These are phyloP conservation scores for Hanleya hanleyi DNA, from an alignment of 2,888 invertebrate genomes.

Conservation along the genomic window DNA sequence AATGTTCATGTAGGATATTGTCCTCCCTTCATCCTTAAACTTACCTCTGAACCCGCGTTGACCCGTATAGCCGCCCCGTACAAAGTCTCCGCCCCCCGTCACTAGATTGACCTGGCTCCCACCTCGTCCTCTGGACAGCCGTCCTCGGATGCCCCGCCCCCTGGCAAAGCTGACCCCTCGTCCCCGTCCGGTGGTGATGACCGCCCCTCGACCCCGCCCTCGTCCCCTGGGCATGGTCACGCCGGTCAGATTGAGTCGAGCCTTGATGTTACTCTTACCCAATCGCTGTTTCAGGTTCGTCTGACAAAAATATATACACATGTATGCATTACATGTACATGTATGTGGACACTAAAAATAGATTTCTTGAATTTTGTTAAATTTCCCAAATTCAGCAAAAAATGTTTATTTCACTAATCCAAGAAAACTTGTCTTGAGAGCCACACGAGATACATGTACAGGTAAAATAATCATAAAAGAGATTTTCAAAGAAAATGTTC, in stretches of 20 bases:
- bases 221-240: conserved; percentile 43
- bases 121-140: conserved; percentile 35
- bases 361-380: no score
- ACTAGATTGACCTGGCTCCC: background rate
- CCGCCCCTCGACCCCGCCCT: conserved; percentile 42
- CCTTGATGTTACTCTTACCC: conserved; percentile 55
- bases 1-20: no score
- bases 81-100: background rate
- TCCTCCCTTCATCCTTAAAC: no score
- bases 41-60: background rate
- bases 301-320: no score
- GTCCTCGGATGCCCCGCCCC: conserved; percentile 37
- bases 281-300: conserved; percentile 45
- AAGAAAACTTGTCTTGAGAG: no score
- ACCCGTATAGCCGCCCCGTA: background rate
- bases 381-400: no score
- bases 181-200: conserved; percentile 26
- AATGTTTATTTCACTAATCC: no score
- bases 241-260: conserved; percentile 55
- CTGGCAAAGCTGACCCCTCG: conserved; percentile 30
- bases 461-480: no score
- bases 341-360: no score
- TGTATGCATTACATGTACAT: no score
- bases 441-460: no score
- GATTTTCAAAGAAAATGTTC: no score